Evolutionary conservation across 2,113 vertebrate genomes (phyloP).

Genomic region (Tor tambroides): DNA sequence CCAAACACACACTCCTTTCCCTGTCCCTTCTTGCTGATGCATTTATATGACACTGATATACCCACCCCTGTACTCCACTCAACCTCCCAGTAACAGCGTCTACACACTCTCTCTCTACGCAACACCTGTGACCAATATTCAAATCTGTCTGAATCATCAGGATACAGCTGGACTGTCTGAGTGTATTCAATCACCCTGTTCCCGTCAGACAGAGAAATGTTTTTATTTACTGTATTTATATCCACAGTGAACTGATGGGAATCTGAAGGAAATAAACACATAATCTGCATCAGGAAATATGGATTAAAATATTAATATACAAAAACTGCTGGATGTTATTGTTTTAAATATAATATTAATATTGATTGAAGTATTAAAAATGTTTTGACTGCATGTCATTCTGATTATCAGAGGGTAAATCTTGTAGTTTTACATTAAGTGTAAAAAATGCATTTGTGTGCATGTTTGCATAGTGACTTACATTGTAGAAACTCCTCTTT

Average conservation of each 20-base stretch:
- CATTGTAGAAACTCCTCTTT: not conserved
- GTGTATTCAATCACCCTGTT: not conserved
- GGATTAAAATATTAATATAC: not conserved
- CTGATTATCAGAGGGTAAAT: too few species aligned
- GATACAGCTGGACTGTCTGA: not conserved
- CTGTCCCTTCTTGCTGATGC: too few species aligned
- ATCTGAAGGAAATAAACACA: not conserved
- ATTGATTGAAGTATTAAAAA: too few species aligned
- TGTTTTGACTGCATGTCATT: too few species aligned
- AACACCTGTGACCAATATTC: rapidly evolving
- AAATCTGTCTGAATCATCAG: constrained; percentile 3
- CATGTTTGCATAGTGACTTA: not conserved
- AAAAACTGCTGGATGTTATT: too few species aligned
- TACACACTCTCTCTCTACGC: not conserved
- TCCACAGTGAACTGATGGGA: not conserved
- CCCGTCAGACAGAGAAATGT: not conserved
- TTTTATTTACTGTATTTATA: not conserved
- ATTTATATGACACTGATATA: constrained; percentile 11
- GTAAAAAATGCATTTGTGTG: too few species aligned
- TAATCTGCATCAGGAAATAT: not conserved
- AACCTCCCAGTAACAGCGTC: constrained; percentile 7
- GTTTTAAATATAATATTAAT: too few species aligned
- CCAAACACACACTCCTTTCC: too few species aligned
- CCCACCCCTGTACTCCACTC: not conserved
- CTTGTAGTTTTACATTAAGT: too few species aligned